Conservation (phyloP, 1,140 invertebrate genomes). For the Drosophila novamexicana region DNA sequence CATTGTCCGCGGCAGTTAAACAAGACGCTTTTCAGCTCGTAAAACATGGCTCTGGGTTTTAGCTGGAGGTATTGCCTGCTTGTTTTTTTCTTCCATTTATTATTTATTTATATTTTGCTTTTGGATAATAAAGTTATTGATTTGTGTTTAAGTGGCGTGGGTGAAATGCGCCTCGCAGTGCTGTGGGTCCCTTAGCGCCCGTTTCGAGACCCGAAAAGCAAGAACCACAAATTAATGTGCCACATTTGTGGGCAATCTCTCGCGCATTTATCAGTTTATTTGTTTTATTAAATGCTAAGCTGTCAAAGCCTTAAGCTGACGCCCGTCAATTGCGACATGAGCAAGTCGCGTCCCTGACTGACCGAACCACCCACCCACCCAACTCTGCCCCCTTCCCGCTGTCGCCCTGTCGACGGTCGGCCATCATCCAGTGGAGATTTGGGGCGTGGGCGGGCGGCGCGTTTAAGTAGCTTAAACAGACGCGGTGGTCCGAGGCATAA, state of each 20-base stretch:
- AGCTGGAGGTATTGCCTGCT: not conserved
- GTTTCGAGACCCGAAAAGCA: not conserved
- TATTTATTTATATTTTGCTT: constrained; percentile 3
- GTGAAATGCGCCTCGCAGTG: constrained; percentile 43
- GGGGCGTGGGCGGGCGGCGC: constrained; percentile 59
- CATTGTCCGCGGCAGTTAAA: constrained; percentile 77
- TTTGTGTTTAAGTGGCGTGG: constrained; percentile 79
- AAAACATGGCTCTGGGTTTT: constrained; percentile 61
- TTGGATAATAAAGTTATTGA: constrained; percentile 79
- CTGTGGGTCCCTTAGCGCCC: constrained; percentile 36
- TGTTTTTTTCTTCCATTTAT: constrained; percentile 5
- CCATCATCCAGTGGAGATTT: constrained; percentile 6
- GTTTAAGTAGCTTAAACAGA: constrained; percentile 83
- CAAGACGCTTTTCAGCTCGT: constrained; percentile 81
- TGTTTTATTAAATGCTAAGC: constrained; percentile 77
- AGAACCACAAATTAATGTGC: constrained; percentile 55
- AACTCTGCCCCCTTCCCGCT: not conserved
- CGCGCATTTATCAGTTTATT: constrained; percentile 63
- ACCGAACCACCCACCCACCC: not conserved
- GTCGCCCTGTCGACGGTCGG: no score
- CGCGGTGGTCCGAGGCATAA: constrained; percentile 81
- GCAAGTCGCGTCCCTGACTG: constrained; percentile 48
- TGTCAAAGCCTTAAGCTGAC: constrained; percentile 59
- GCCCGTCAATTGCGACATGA: constrained; percentile 79
- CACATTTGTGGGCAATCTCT: constrained; percentile 50